phyloP scores from a whole-genome alignment of 2,797 vertebrate genomes.

The Bovichtus diacanthus region DNA sequence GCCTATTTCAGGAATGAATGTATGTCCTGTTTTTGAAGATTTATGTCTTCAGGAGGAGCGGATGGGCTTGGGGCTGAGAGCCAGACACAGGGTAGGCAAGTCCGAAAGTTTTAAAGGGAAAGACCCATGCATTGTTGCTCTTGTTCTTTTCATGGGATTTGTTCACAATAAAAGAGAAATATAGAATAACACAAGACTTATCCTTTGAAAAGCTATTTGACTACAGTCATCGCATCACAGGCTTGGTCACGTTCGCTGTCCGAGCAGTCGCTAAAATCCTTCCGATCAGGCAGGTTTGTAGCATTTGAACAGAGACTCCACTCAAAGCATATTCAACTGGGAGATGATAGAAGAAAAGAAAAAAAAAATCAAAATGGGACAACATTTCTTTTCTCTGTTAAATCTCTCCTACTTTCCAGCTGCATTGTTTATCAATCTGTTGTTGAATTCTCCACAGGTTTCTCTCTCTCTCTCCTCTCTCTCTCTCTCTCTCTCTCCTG shows the following conservation, averaged over 20 bases:
- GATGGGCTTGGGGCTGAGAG: neutral
- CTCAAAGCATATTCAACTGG: slow-evolving; percentile 35
- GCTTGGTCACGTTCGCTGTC: neutral
- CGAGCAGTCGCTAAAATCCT: slow-evolving; percentile 12
- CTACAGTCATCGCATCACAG: neutral
- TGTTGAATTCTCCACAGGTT: slow-evolving; percentile 71
- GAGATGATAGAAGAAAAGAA: slow-evolving; percentile 1
- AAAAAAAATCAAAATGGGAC: slow-evolving; percentile 39
- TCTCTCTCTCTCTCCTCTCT: slow-evolving; percentile 51
- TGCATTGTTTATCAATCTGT: slow-evolving; percentile 77
- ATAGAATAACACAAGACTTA: neutral
- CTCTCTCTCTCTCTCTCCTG: slow-evolving; percentile 48
- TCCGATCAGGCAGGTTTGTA: slow-evolving; percentile 33
- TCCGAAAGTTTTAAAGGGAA: neutral
- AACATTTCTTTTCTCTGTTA: slow-evolving; percentile 40
- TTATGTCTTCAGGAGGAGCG: neutral
- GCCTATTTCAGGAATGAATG: neutral
- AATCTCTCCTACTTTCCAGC: slow-evolving; percentile 59
- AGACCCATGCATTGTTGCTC: neutral
- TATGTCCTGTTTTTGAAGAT: neutral
- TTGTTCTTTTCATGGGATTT: neutral
- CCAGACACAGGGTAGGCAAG: neutral
- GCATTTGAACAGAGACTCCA: slow-evolving; percentile 20
- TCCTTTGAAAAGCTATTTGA: neutral
- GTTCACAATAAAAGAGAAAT: slow-evolving; percentile 6